Evolutionary conservation across 2,113 vertebrate genomes (phyloP).

Genomic region (Bubo bubo): DNA sequence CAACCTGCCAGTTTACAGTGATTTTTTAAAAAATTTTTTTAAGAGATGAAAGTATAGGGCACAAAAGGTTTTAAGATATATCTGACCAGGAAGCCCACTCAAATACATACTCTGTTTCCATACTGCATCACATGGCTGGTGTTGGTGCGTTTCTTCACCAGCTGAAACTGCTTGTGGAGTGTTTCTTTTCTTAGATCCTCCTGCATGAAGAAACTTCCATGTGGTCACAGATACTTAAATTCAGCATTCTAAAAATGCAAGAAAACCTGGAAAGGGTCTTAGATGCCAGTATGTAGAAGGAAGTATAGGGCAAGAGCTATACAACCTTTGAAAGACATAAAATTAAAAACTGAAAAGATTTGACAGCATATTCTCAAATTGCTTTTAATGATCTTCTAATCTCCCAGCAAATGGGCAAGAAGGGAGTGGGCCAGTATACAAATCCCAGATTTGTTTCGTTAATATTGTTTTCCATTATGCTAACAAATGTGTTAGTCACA

Average conservation of each 20-base stretch:
- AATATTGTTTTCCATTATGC: background rate
- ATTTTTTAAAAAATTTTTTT: background rate
- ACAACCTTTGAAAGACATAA: background rate
- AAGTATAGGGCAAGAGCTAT: background rate
- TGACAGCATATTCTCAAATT: background rate
- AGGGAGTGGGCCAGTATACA: background rate
- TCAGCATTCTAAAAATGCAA: background rate
- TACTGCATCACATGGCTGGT: slow-evolving; percentile 97
- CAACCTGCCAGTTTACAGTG: background rate
- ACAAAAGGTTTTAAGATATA: background rate
- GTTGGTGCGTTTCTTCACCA: slow-evolving; percentile 90
- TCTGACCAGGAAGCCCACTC: background rate
- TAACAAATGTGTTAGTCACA: background rate
- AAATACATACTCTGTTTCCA: slow-evolving; percentile 82
- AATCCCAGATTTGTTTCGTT: background rate
- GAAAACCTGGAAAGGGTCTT: background rate
- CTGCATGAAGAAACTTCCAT: slow-evolving; percentile 67
- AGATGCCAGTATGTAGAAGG: background rate
- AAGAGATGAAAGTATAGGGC: background rate
- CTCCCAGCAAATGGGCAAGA: background rate
- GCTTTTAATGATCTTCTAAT: background rate
- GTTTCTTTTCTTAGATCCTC: slow-evolving; percentile 91
- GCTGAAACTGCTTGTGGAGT: slow-evolving; percentile 87
- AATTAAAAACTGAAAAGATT: background rate
- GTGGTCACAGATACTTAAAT: background rate